Evolutionary conservation across 1,140 invertebrate species (phyloP), one percentile per base, ranked within the genome.

Genomic region (Eriocheir sinensis): DNA sequence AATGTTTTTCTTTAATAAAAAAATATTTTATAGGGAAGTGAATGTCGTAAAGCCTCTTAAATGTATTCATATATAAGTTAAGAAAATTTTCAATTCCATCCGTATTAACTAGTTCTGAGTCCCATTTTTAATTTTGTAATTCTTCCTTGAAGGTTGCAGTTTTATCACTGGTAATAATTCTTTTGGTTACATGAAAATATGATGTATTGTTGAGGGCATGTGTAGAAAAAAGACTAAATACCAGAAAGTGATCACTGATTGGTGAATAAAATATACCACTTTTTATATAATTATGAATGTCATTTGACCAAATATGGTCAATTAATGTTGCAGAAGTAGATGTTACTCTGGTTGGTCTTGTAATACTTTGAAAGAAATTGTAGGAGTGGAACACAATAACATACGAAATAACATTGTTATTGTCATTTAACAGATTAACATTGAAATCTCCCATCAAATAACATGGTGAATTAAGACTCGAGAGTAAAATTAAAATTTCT

Each of bases 371-470:
- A 81, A 81, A 81, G 8, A 81, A 81, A 81, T 48, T 48, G 44
- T 48, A 48, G 15, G 44, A 48, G 15, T 48, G 4, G 15, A 15
- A 48, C 15, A 48, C 4, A 48, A 6, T 48, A 48, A 6, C 15
- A 48, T 48, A 48, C 4, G 44, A 6, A 15, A 48, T 48, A 48
- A 48, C 44, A 48, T 48, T 48, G 44, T 48, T 15, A 48, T 48
- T 48, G 44, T 48, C 15, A 48, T 81, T 81, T 27, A 81, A 81
- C 27, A 81, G 4, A 36, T 81, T 81, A 8, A 81, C 27, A 81
- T 81, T 81, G 34, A 30, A 81, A 27, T 81, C 34, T 81, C 80
- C 80, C 80, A 81, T 81, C 4, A 81, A 81, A 81, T 81, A 81
- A 81, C 4, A 8, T 36, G n/a, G n/a, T 81, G 27, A 81, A 8